Base-by-base conservation (phyloP, 2,888 invertebrate genomes). In the Monopis laevigella region DNA sequence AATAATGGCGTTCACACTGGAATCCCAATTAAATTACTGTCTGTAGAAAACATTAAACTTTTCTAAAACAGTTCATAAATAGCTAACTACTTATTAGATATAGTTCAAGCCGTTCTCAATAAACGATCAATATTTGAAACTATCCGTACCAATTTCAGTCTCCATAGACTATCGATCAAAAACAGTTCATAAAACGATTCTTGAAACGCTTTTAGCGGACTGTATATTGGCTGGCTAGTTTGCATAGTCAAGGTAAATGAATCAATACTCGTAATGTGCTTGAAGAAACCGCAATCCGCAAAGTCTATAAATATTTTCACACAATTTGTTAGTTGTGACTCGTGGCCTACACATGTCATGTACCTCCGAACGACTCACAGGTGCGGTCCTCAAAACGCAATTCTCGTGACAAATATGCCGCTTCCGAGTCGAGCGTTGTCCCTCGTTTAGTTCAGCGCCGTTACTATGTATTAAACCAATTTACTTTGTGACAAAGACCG, bases 401-500 rank as follows among this genome's bases (percentile, higher is more conserved):
- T 36, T 36, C 36, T 36, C 36, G 11, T 36, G 36, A 36, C 36
- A 36, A 36, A 36, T 36, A 36, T 21, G 36, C 36, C 21, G 21
- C 21, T 36, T 21, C 2, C 36, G 13, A 21, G 18, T 21, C 13
- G 19, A 36, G 36, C 36, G 36, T 36, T 36, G 36, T 36, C 36
- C 36, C 36, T 36, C 36, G 36, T 36, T 36, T 36, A 36, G 36
- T 36, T 21, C 21, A 13, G 36, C 36, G 11, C 36, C 21, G 36
- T 21, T 36, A 21, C 21, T 21, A 36, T 36, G 36, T 36, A 36
- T 36, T 36, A 36, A 36, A 36, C 21, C 36, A 36, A 36, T 36
- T 36, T 36, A 36, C 36, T 36, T 36, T 21, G 36, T 36, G 36
- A 36, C 36, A 36, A 36, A 36, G 21, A 36, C 36, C 36, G 36